Evolutionary conservation across 2,113 vertebrate species (phyloP).

Genomic region (Phrynosoma platyrhinos): DNA sequence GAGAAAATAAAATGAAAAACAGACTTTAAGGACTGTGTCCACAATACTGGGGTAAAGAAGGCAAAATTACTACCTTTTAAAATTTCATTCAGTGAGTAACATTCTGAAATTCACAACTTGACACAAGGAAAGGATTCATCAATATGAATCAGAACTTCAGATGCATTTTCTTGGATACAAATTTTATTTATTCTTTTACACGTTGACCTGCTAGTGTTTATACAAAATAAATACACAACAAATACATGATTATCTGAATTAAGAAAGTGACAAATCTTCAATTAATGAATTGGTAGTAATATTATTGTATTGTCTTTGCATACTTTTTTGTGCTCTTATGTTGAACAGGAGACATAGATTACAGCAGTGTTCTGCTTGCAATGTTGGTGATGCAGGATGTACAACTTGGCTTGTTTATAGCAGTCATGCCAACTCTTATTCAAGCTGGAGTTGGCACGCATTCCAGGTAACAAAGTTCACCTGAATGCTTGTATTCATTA

Average conservation of each 20-base stretch:
- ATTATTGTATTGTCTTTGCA: neutral
- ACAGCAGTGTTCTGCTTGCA: conserved; percentile 92
- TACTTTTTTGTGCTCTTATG: neutral
- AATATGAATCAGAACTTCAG: neutral
- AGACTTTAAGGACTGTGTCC: neutral
- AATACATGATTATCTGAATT: neutral
- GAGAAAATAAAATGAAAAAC: neutral
- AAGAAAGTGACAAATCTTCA: neutral
- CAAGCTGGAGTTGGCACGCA: conserved; percentile 85
- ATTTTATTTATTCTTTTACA: neutral
- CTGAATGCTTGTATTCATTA: neutral
- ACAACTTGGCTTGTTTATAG: conserved; percentile 94
- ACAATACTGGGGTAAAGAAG: neutral
- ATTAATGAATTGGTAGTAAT: neutral
- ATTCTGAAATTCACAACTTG: neutral
- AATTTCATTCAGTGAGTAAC: too few species aligned
- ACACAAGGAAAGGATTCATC: neutral
- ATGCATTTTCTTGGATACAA: neutral
- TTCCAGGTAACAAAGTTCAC: conserved; percentile 79
- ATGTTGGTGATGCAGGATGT: conserved; percentile 98
- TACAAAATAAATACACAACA: neutral
- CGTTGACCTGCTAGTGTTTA: neutral
- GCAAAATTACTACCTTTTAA: neutral
- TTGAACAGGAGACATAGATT: conserved; percentile 89
- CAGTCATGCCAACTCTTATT: conserved; percentile 91